Percentiles rank a stretch among this genome's conserved stretches.
These are phyloP conservation scores for Trissolcus basalis DNA, from an alignment of 1,140 invertebrate genomes.

Conservation along the genomic window DNA sequence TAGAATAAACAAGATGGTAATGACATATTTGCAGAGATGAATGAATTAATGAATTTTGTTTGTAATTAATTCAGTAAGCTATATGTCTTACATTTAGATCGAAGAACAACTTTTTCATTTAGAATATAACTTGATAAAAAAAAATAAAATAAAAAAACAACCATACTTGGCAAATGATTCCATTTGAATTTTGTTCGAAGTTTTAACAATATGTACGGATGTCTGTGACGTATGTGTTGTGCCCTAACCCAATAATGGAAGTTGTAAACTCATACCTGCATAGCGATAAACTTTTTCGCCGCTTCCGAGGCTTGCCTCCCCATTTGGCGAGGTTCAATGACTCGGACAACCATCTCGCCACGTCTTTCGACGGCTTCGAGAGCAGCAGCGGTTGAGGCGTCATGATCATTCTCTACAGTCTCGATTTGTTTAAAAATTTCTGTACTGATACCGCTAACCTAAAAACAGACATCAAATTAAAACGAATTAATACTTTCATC, in stretches of 20 bases:
- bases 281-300: constrained; percentile 86
- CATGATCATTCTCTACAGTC: constrained; percentile 95
- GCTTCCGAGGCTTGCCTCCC: constrained; percentile 88
- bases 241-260: constrained; percentile 10
- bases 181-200: not conserved
- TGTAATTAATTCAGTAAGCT: too few relatives aligned
- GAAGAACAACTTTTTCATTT: too few relatives aligned
- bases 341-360: constrained; percentile 95
- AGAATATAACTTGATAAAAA: too few relatives aligned
- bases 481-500: too few relatives aligned
- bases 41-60: too few relatives aligned
- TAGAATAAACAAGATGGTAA: constrained; percentile 68
- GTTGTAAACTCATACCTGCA: constrained; percentile 78
- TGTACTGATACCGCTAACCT: constrained; percentile 94
- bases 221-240: not conserved
- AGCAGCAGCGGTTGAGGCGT: constrained; percentile 91
- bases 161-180: not conserved
- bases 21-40: not conserved
- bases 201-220: too few relatives aligned
- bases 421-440: constrained; percentile 98
- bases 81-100: too few relatives aligned
- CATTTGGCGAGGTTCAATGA: constrained; percentile 90
- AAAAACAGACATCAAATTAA: constrained; percentile 50
- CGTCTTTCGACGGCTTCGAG: constrained; percentile 92
- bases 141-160: too few relatives aligned